Conservation (phyloP, 2,797 vertebrate species). For the Esox lucius region DNA sequence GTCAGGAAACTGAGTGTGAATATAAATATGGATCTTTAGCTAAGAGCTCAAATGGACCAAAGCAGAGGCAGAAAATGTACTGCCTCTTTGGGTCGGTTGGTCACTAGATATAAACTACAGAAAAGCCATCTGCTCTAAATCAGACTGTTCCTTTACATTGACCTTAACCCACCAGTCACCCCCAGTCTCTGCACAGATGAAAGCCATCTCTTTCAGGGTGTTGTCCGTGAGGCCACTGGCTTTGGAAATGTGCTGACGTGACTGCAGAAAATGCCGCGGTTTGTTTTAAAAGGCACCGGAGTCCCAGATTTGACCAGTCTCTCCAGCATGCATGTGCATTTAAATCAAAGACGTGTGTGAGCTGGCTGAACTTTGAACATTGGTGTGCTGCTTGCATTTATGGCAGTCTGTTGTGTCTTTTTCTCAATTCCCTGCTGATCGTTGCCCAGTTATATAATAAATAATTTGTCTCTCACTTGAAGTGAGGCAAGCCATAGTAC, state of each 20-base stretch:
- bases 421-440: neutral
- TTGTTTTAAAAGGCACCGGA: conserved; percentile 50
- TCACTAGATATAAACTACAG: neutral
- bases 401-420: neutral
- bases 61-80: neutral
- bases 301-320: neutral
- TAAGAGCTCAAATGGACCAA: neutral
- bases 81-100: neutral
- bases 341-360: neutral
- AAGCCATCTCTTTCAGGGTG: conserved; percentile 60
- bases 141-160: conserved; percentile 26
- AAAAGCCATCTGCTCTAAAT: conserved; percentile 31
- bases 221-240: conserved; percentile 58
- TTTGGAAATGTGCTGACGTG: conserved; percentile 66
- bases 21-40: conserved; percentile 14
- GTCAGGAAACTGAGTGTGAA: conserved; percentile 15
- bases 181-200: conserved; percentile 38
- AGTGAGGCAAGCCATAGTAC: neutral
- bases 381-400: neutral
- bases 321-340: neutral
- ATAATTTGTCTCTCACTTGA: neutral
- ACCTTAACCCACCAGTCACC: conserved; percentile 37
- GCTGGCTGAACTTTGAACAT: neutral
- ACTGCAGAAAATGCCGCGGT: conserved; percentile 58
- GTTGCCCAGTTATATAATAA: neutral